phyloP scores from a whole-genome alignment of 2,797 vertebrate species.

The Chelmon rostratus region DNA sequence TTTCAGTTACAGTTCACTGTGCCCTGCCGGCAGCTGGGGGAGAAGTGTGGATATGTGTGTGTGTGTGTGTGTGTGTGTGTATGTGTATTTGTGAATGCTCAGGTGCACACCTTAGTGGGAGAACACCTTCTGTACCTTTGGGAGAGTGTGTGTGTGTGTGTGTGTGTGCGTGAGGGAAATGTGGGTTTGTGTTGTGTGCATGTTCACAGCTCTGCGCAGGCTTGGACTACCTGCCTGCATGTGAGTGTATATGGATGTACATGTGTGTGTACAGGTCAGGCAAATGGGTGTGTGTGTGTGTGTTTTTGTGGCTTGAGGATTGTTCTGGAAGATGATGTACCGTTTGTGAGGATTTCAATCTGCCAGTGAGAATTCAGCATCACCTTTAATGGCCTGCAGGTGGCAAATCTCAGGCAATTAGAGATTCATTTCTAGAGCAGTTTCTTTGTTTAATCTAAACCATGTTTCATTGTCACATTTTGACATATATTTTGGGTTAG shows the following conservation, averaged over 20 bases:
- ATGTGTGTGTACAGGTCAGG: neutral
- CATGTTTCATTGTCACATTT: neutral
- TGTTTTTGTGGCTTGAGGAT: slow-evolving; percentile 39
- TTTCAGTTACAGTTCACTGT: slow-evolving; percentile 56
- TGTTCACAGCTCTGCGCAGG: neutral
- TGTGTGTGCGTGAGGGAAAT: neutral
- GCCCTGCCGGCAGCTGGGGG: slow-evolving; percentile 44
- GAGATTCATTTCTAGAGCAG: slow-evolving; percentile 9
- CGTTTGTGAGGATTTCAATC: slow-evolving; percentile 66
- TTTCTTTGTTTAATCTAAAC: neutral
- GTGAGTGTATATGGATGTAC: neutral
- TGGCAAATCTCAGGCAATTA: slow-evolving; percentile 28
- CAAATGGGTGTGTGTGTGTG: slow-evolving; percentile 11
- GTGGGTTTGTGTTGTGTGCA: neutral
- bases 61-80: slow-evolving; percentile 1
- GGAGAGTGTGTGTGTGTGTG: neutral
- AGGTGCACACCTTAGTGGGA: slow-evolving; percentile 32
- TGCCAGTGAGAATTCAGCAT: slow-evolving; percentile 51
- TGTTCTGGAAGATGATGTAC: slow-evolving; percentile 62
- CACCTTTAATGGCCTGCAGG: slow-evolving; percentile 22
- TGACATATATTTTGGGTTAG: neutral
- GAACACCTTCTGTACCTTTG: slow-evolving; percentile 19
- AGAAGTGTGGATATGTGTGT: slow-evolving; percentile 4
- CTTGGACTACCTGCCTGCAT: neutral
- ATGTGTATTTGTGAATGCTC: slow-evolving; percentile 4